Conservation (phyloP, 2,113 vertebrate species). For the Brevimyrus niger region DNA sequence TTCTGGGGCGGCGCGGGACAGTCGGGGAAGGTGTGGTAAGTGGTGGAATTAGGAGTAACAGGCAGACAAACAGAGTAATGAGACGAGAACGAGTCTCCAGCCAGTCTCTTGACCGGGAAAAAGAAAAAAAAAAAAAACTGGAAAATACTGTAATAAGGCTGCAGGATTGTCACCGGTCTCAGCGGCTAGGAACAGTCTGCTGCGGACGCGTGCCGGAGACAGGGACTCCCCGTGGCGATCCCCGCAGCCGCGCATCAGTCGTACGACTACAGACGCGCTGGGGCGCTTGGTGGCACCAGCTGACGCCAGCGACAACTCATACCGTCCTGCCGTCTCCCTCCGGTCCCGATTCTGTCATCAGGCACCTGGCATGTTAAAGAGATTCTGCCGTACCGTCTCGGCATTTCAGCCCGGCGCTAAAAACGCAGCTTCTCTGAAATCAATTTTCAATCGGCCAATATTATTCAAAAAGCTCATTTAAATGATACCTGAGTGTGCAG, state of each 20-base stretch:
- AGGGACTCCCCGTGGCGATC: background rate
- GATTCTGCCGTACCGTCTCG: background rate
- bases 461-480: background rate
- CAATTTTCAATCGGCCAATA: background rate
- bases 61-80: constrained; percentile 7
- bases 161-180: background rate
- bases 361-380: background rate
- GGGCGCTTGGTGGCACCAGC: background rate
- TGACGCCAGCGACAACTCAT: background rate
- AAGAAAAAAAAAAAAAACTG: background rate
- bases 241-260: background rate
- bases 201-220: background rate
- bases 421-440: background rate
- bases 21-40: background rate
- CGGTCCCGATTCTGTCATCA: background rate
- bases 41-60: background rate
- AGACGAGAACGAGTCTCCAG: background rate
- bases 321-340: no score
- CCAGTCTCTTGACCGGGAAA: background rate
- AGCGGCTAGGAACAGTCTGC: background rate
- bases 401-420: background rate
- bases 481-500: background rate
- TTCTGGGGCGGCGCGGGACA: background rate
- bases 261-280: background rate
- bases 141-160: background rate